Percentiles rank a stretch among this genome's conserved stretches.
Conservation (phyloP, 2,888 invertebrate species). For the Vannuccia rotundouncinata region DNA sequence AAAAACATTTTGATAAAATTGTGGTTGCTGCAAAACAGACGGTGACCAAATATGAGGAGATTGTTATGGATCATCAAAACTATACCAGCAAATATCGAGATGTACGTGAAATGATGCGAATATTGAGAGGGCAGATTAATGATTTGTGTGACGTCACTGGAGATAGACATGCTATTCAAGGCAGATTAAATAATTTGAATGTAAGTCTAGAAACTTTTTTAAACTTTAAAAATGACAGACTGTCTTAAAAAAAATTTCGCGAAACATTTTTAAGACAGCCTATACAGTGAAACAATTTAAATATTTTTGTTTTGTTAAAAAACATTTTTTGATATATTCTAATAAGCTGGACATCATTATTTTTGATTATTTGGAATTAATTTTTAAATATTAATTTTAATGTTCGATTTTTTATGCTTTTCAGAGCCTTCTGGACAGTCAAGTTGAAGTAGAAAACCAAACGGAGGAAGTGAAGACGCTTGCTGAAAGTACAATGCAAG, state of each 20-base stretch:
- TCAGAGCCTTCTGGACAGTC: neutral
- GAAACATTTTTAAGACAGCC: too few relatives aligned
- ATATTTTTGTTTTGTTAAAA: too few relatives aligned
- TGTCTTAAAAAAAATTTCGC: too few relatives aligned
- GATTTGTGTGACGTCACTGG: neutral
- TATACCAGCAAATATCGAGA: neutral
- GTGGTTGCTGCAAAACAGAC: neutral
- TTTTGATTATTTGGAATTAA: too few relatives aligned
- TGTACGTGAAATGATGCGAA: neutral
- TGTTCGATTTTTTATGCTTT: neutral
- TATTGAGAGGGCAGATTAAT: neutral
- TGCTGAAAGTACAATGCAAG: neutral
- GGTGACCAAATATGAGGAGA: neutral
- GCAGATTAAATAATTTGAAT: neutral
- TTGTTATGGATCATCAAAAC: neutral
- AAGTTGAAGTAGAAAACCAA: neutral
- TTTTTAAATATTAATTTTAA: neutral
- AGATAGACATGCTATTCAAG: neutral
- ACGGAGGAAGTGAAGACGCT: neutral
- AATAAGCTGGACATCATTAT: too few relatives aligned
- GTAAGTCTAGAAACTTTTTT: neutral
- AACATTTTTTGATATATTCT: too few relatives aligned
- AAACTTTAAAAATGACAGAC: too few relatives aligned
- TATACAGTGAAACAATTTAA: too few relatives aligned
- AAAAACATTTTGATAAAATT: neutral